Evolutionary conservation across 2,888 invertebrate species (phyloP).

Genomic region (Tethea ocularis): DNA sequence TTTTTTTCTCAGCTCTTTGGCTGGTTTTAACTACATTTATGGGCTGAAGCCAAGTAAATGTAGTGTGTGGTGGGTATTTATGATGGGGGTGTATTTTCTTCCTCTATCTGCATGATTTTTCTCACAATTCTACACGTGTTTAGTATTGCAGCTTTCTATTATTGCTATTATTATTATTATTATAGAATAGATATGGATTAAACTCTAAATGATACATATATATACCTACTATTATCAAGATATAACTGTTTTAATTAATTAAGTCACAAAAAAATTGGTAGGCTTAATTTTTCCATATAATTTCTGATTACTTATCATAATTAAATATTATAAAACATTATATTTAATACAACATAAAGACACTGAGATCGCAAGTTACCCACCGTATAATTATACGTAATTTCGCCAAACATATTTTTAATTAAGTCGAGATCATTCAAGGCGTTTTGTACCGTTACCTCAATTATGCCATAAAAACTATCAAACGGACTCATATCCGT

Average conservation of each 20-base stretch:
- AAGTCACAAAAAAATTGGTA: neutral
- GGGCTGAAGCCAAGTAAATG: no score
- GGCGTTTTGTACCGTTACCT: slow-evolving; percentile 1
- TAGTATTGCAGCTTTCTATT: no score
- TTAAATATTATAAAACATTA: neutral
- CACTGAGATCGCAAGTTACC: neutral
- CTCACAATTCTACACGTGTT: no score
- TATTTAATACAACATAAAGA: neutral
- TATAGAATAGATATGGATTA: no score
- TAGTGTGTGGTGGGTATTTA: no score
- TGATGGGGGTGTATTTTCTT: no score
- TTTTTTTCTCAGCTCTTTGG: no score
- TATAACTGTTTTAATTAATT: neutral
- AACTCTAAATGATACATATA: no score
- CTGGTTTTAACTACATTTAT: no score
- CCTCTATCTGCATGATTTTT: no score
- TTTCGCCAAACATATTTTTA: neutral
- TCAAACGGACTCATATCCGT: neutral
- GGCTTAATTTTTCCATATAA: neutral
- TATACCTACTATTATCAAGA: no score
- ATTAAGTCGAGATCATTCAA: neutral
- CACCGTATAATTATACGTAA: neutral
- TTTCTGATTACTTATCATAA: neutral
- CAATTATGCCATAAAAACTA: neutral
- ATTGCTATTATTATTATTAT: no score